Evolutionary conservation across 1,140 invertebrate species (phyloP).

Genomic region (Hyles euphorbiae): DNA sequence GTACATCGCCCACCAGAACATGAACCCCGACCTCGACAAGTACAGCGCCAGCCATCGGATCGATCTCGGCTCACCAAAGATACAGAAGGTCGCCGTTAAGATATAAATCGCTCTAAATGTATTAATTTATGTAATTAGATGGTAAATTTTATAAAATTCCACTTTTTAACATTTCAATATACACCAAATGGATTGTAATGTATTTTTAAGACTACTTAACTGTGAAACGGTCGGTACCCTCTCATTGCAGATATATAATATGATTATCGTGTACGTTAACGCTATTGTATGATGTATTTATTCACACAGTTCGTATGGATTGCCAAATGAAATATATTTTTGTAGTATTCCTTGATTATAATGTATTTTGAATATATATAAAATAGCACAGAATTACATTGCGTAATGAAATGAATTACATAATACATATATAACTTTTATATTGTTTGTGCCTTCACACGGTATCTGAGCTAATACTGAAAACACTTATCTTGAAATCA

Average conservation of each 20-base stretch:
- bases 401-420: conserved; percentile 27
- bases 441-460: conserved; percentile 68
- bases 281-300: conserved; percentile 27
- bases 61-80: conserved; percentile 62
- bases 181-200: conserved; percentile 10
- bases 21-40: conserved; percentile 30
- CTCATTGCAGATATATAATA: background rate
- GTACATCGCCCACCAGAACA: conserved; percentile 19
- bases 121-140: conserved; percentile 34
- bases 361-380: conserved; percentile 49
- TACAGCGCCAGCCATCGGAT: conserved; percentile 39
- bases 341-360: conserved; percentile 57
- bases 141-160: conserved; percentile 51
- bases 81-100: conserved; percentile 64
- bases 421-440: conserved; percentile 38
- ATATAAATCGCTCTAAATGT: conserved; percentile 32
- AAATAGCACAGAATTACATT: conserved; percentile 29
- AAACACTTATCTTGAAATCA: no score
- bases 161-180: conserved; percentile 47
- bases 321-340: conserved; percentile 69
- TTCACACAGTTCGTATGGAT: conserved; percentile 49
- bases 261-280: conserved; percentile 12
- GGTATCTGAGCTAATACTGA: conserved; percentile 23
- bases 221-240: conserved; percentile 11
- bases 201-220: conserved; percentile 7